A percentile compares a stretch with the other conserved stretches of the same genome.
Conservation (phyloP, 2,888 invertebrate genomes). For the Cephus runcator region DNA sequence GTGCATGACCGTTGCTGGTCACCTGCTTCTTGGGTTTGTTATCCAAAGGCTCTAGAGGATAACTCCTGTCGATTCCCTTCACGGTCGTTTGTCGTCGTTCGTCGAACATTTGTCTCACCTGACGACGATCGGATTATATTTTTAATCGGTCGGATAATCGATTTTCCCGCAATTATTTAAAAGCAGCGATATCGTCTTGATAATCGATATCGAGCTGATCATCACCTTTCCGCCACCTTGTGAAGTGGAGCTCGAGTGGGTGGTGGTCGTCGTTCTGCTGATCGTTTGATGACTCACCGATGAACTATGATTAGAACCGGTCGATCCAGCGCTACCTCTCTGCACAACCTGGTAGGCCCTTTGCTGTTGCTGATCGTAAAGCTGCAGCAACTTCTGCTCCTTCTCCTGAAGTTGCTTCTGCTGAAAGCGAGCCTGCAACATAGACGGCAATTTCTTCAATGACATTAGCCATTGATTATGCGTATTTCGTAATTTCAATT, state of each 20-base stretch:
- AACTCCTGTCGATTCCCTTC: slow-evolving; percentile 81
- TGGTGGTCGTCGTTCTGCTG: slow-evolving; percentile 42
- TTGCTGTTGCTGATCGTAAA: slow-evolving; percentile 77
- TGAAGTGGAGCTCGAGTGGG: slow-evolving; percentile 46
- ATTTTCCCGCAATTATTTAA: background rate
- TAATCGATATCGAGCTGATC: background rate
- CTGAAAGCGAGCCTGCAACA: slow-evolving; percentile 81
- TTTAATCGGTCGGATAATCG: background rate
- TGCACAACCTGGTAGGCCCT: slow-evolving; percentile 72
- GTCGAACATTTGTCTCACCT: slow-evolving; percentile 89
- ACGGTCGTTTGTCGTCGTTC: slow-evolving; percentile 77
- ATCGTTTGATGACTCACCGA: slow-evolving; percentile 45
- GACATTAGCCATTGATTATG: background rate
- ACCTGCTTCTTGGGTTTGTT: slow-evolving; percentile 64
- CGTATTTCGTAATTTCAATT: background rate
- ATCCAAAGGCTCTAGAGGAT: slow-evolving; percentile 81
- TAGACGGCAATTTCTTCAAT: background rate
- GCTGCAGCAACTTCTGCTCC: slow-evolving; percentile 79
- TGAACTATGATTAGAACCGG: slow-evolving; percentile 52
- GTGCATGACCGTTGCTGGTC: slow-evolving; percentile 45
- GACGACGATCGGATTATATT: background rate
- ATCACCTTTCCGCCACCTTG: slow-evolving; percentile 52
- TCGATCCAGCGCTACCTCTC: slow-evolving; percentile 67
- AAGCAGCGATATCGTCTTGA: background rate
- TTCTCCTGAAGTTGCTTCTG: slow-evolving; percentile 85